Percentiles rank a stretch among this genome's conserved stretches.
Conservation (phyloP, 2,113 vertebrate genomes). For the Bucco capensis region DNA sequence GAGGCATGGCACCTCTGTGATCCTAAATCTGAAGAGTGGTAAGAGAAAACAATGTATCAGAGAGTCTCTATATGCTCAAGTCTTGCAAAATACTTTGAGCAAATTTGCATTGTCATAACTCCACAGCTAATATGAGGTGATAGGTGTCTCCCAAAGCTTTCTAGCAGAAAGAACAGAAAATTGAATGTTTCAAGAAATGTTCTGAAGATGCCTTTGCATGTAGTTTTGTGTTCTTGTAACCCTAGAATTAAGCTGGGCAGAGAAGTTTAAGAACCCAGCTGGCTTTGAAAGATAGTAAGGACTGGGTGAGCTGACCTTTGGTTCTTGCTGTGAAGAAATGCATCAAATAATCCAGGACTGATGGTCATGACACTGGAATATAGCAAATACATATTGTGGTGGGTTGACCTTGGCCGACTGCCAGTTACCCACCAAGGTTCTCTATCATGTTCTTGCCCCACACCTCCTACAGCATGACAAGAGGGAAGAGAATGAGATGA, state of each 20-base stretch:
- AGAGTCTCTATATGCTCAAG: fast-evolving
- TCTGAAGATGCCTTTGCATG: background rate
- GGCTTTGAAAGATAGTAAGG: background rate
- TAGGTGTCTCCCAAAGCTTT: background rate
- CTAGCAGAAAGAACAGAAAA: background rate
- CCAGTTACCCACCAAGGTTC: too few relatives aligned
- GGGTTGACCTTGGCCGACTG: too few relatives aligned
- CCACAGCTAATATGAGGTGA: background rate
- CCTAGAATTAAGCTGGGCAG: background rate
- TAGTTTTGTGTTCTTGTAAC: background rate
- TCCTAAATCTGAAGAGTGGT: background rate
- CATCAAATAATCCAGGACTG: background rate
- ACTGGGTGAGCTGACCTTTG: background rate
- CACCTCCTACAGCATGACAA: too few relatives aligned
- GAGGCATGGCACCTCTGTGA: background rate
- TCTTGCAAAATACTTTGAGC: background rate
- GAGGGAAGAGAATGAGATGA: too few relatives aligned
- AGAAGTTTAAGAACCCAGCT: background rate
- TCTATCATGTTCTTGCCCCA: too few relatives aligned
- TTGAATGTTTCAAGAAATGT: background rate
- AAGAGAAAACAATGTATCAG: background rate
- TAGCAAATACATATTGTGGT: background rate
- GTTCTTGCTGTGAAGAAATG: background rate
- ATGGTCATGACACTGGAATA: background rate
- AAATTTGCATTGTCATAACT: background rate